Conservation (phyloP, 1,140 invertebrate species). For the Tenebrio molitor region DNA sequence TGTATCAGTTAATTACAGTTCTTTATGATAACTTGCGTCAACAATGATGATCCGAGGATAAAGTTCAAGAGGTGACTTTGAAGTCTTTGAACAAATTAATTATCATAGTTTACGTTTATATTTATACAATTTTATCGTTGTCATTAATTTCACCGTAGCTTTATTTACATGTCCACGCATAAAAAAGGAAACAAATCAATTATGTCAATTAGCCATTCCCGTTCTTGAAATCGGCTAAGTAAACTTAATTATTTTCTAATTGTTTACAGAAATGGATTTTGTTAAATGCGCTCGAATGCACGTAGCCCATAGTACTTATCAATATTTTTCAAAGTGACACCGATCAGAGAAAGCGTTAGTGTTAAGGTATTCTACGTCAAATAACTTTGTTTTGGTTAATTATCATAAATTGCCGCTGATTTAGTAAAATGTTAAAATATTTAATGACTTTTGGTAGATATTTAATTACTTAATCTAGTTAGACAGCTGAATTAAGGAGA, state of each 20-base stretch:
- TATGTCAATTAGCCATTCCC: too few species aligned
- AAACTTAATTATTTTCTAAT: slow-evolving; percentile 20
- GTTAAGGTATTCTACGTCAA: slow-evolving; percentile 9
- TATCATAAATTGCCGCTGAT: too few species aligned
- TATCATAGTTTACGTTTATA: neutral
- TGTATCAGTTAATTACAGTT: too few species aligned
- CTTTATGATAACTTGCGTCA: slow-evolving; percentile 23
- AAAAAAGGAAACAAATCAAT: neutral
- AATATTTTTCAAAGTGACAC: slow-evolving; percentile 8
- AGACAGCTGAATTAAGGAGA: too few species aligned
- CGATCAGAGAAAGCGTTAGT: slow-evolving; percentile 4
- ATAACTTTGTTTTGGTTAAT: slow-evolving; percentile 12
- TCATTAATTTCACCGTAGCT: neutral
- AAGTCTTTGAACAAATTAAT: too few species aligned
- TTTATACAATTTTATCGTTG: neutral
- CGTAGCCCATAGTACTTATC: slow-evolving; percentile 8
- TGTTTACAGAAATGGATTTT: neutral
- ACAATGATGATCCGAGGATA: slow-evolving; percentile 7
- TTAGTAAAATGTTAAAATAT: too few species aligned
- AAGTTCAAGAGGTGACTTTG: slow-evolving; percentile 24
- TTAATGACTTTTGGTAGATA: too few species aligned
- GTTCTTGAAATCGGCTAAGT: too few species aligned
- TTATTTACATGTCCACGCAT: too few species aligned
- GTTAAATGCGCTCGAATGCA: slow-evolving; percentile 10
- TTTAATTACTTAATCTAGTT: too few species aligned